Percentiles rank a stretch among this genome's conserved stretches.
Conservation (phyloP, 2,797 vertebrate genomes). For the Sphenopsis melanotis region DNA sequence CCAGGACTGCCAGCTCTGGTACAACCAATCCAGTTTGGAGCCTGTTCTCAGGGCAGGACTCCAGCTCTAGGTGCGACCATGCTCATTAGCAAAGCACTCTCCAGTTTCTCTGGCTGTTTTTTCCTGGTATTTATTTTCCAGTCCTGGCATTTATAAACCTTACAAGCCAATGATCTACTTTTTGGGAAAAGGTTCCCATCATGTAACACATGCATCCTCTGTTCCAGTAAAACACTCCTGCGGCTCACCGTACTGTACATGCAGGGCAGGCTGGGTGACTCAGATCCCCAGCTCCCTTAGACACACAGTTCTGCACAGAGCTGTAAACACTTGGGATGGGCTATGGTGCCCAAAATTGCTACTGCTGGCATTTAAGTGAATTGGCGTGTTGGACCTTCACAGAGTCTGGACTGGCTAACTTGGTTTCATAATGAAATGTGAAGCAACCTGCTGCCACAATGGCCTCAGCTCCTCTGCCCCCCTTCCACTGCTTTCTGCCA, state of each 20-base stretch:
- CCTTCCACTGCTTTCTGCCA: neutral
- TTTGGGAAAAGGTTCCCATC: neutral
- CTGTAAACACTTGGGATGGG: neutral
- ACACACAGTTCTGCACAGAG: neutral
- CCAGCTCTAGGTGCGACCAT: neutral
- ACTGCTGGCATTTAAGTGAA: neutral
- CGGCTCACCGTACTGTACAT: neutral
- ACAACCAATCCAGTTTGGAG: rapidly evolving
- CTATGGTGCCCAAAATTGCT: neutral
- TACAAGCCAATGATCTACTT: neutral
- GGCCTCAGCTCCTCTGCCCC: neutral
- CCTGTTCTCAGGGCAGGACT: neutral
- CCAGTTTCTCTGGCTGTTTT: neutral
- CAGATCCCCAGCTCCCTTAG: neutral
- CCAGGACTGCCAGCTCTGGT: neutral
- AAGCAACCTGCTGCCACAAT: neutral
- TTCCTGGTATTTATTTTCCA: neutral
- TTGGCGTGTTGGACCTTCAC: neutral
- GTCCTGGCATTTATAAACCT: neutral
- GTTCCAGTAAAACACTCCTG: neutral
- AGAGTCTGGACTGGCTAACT: neutral
- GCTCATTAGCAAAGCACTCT: neutral
- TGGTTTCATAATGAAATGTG: neutral
- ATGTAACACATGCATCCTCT: neutral
- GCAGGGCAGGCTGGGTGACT: neutral